Base-by-base conservation (phyloP, 2,888 invertebrate species). In the Hipparchia sbordonii region DNA sequence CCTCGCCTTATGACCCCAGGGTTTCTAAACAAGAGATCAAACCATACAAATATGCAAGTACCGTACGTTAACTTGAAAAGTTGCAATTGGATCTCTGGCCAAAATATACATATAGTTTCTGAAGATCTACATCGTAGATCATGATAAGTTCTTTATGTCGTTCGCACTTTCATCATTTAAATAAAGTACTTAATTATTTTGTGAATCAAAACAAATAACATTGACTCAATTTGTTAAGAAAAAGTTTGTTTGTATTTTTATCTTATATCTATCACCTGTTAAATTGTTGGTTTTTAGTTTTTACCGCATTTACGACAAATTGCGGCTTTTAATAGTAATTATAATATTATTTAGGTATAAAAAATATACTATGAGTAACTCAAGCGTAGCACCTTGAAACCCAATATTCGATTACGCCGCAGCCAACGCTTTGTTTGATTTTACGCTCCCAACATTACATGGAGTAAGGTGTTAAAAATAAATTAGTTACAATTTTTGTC, bases 381-480 rank as follows among this genome's bases (percentile, higher is more conserved):
- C 48, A 52, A 71, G 62, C 72, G 72, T 62, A 67, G 59, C 71
- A 69, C 66, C 66, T 70, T 63, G 72, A 72, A 74, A 72, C 69
- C 13, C 59, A 72, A 72, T 71, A 74, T 72, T 72, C 74, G 67
- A 72, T 74, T 71, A 71, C 66, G 68, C 66, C 63, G 68, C 51
- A 68, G 69, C 13, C 72, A 46, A 46, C 67, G 72, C 72, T 74
- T 72, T 76, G 71, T 72, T 76, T 70, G 69, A 71, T 76, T 76
- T 76, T 73, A 76, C 67, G 74, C 72, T 72, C 66, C 74, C 69
- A 72, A 62, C 76, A 71, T 72, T 69, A 71, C 63, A 39, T 72
- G 71, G 62, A 76, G 71, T 74, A 76, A 76, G 72, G 72, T 72
- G 72, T 76, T 74, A 74, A 76, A 76, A 76, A 76, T 74, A 76